Percentiles rank a stretch among this genome's conserved stretches.
These are phyloP conservation scores for Lampropteryx suffumata DNA, from an alignment of 2,888 invertebrate genomes.

Conservation along the genomic window DNA sequence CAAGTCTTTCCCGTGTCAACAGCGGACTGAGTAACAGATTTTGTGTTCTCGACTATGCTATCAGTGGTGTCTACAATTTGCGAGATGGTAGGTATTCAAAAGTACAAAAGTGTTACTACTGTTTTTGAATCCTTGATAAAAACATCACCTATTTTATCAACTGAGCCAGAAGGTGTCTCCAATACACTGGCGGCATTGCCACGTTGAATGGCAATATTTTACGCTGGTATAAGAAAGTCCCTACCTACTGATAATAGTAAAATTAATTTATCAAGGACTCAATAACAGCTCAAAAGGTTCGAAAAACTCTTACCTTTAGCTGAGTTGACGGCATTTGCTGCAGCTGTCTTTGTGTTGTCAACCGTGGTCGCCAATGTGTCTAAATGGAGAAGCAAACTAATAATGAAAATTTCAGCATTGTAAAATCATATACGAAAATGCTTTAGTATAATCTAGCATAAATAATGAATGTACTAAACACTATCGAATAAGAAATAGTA, in stretches of 20 bases:
- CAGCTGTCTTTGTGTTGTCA: conserved; percentile 74
- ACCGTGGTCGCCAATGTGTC: conserved; percentile 69
- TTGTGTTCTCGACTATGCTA: conserved; percentile 55
- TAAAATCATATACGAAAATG: neutral
- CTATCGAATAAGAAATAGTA: no score
- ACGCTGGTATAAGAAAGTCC: no score
- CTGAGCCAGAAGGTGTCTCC: no score
- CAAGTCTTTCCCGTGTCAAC: conserved; percentile 56
- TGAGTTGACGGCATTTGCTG: conserved; percentile 69
- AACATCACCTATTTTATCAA: neutral
- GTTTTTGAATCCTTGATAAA: conserved; percentile 1
- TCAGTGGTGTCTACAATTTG: conserved; percentile 54
- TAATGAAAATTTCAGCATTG: conserved; percentile 5
- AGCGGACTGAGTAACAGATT: conserved; percentile 50
- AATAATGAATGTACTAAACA: no score
- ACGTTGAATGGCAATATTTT: no score
- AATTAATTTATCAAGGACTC: neutral
- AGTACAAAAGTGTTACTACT: conserved; percentile 1
- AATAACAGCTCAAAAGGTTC: neutral
- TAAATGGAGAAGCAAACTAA: conserved; percentile 42
- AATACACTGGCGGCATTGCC: no score
- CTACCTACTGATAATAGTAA: no score
- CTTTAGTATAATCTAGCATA: no score
- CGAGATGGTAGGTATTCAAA: conserved; percentile 28
- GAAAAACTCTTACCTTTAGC: conserved; percentile 62